Evolutionary conservation across 2,113 vertebrate genomes (phyloP).

Genomic region (Jacana jacana): DNA sequence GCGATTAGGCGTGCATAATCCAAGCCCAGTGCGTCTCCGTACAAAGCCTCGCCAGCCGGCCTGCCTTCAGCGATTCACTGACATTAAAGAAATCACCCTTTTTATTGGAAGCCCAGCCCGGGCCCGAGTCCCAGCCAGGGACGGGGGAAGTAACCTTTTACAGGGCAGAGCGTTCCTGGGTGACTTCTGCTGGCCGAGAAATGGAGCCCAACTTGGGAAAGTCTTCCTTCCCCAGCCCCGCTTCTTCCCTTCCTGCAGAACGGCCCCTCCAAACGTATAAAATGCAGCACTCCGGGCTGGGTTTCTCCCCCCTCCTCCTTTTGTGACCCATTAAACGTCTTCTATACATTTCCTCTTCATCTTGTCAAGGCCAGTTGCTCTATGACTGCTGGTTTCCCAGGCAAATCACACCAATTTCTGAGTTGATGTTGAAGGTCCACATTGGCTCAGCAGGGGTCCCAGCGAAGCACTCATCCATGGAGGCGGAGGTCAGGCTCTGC

Average conservation of each 20-base stretch:
- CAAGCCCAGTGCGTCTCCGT: neutral
- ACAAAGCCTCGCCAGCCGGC: conserved; percentile 29
- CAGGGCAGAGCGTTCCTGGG: neutral
- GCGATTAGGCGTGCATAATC: conserved; percentile 62
- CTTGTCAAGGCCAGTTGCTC: conserved; percentile 72
- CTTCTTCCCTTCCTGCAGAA: neutral
- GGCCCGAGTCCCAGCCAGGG: neutral
- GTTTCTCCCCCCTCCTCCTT: neutral
- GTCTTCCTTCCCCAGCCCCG: neutral
- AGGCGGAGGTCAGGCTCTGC: conserved; percentile 79
- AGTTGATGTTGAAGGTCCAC: conserved; percentile 86
- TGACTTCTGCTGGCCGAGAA: neutral
- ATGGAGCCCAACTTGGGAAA: neutral
- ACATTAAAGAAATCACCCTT: neutral
- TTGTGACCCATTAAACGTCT: conserved; percentile 61
- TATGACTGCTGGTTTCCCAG: conserved; percentile 79
- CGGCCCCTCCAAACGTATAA: conserved; percentile 33
- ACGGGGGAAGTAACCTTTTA: neutral
- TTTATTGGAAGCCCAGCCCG: neutral
- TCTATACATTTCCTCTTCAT: conserved; percentile 65
- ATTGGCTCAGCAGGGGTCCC: conserved; percentile 83
- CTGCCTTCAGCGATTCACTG: conserved; percentile 50
- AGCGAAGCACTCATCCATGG: conserved; percentile 76
- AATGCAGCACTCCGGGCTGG: neutral
- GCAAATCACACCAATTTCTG: conserved; percentile 88